Percentiles rank a stretch among this genome's conserved stretches.
Conservation (phyloP, 1,140 invertebrate species). For the Leguminivora glycinivorella region DNA sequence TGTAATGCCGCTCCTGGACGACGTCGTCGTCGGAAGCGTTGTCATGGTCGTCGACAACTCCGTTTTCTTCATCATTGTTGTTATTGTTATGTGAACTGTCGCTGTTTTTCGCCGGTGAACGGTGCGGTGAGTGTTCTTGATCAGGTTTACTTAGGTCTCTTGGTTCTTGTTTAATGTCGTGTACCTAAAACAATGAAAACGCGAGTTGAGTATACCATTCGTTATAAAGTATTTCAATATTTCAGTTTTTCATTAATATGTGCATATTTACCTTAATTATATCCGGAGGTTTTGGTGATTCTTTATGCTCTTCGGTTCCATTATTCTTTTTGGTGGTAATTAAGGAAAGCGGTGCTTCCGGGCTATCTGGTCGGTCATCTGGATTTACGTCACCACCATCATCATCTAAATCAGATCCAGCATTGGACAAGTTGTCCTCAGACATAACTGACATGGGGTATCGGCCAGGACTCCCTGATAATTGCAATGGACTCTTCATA, state of each 20-base stretch:
- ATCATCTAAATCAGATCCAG: conserved; percentile 82
- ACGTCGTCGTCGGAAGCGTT: conserved; percentile 71
- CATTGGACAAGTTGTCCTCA: conserved; percentile 81
- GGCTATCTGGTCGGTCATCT: conserved; percentile 81
- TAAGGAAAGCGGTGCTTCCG: conserved; percentile 83
- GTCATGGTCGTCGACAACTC: conserved; percentile 64
- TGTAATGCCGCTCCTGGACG: conserved; percentile 65
- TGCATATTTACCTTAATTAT: conserved; percentile 70
- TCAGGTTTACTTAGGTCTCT: conserved; percentile 77
- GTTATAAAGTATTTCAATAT: not conserved
- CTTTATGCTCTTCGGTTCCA: conserved; percentile 65
- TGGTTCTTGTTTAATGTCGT: conserved; percentile 79
- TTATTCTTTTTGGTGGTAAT: conserved; percentile 80
- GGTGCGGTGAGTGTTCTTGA: conserved; percentile 64
- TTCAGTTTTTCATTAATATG: not conserved
- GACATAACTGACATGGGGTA: conserved; percentile 80
- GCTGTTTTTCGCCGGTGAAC: conserved; percentile 75
- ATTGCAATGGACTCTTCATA: conserved; percentile 75
- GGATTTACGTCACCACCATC: conserved; percentile 78
- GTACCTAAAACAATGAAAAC: conserved; percentile 58
- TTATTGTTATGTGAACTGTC: conserved; percentile 74
- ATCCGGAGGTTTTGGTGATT: conserved; percentile 75
- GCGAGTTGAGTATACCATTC: not conserved
- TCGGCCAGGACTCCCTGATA: conserved; percentile 72
- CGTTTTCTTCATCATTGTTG: conserved; percentile 78